Evolutionary conservation across 2,797 vertebrate genomes (phyloP).

Genomic region (Gouania willdenowi): DNA sequence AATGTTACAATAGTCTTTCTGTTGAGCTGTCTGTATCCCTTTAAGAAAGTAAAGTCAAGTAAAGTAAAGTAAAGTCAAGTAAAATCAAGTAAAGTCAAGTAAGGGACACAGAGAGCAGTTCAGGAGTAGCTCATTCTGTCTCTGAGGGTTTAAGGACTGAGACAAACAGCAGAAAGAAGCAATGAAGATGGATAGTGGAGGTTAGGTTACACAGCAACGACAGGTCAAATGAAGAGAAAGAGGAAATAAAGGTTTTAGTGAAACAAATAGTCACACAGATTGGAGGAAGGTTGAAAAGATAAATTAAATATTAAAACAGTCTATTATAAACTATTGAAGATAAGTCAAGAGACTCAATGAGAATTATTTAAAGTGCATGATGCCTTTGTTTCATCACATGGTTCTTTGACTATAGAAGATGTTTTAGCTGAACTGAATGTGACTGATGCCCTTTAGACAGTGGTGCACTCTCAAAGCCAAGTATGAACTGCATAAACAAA

Average conservation of each 20-base stretch:
- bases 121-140: slow-evolving; percentile 11
- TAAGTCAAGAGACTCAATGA: too few species aligned
- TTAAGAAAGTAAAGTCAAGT: not conserved
- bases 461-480: not conserved
- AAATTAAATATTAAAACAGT: too few species aligned
- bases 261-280: slow-evolving; percentile 7
- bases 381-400: slow-evolving; percentile 1
- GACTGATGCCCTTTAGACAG: slow-evolving; percentile 6
- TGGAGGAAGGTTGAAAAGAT: too few species aligned
- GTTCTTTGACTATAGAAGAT: slow-evolving; percentile 1
- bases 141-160: slow-evolving; percentile 1
- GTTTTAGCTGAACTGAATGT: slow-evolving; percentile 6
- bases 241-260: slow-evolving; percentile 5
- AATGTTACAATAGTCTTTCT: too few species aligned
- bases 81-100: not conserved
- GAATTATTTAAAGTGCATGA: too few species aligned
- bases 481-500: slow-evolving; percentile 1
- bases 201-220: not conserved
- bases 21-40: too few species aligned
- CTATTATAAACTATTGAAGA: too few species aligned
- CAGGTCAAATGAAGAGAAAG: too few species aligned
- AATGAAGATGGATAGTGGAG: slow-evolving; percentile 16
- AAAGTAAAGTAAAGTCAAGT: not conserved
- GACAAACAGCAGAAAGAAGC: slow-evolving; percentile 33
- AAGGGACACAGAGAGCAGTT: slow-evolving; percentile 4